Conservation (phyloP, 2,113 vertebrate species). For the Microtus oregoni region DNA sequence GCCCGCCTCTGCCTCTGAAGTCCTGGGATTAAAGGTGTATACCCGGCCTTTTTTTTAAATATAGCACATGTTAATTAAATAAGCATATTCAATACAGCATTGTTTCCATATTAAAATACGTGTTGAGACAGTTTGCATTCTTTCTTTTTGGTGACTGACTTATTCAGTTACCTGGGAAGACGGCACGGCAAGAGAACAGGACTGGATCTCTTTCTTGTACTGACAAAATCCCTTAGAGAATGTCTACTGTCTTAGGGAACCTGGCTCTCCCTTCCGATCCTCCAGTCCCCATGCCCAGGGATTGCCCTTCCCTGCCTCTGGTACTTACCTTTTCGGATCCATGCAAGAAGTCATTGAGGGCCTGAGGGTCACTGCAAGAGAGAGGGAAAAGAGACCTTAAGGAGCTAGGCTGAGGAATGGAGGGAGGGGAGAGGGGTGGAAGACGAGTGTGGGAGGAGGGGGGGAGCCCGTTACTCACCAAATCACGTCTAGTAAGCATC, state of each 20-base stretch:
- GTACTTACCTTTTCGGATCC: slow-evolving; percentile 87
- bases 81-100: neutral
- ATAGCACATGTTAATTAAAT: neutral
- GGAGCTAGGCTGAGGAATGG: neutral
- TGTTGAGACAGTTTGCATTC: neutral
- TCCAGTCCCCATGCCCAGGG: neutral
- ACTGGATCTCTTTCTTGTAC: no score
- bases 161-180: neutral
- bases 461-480: slow-evolving; percentile 89
- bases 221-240: neutral
- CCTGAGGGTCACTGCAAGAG: slow-evolving; percentile 86
- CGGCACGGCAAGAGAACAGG: neutral
- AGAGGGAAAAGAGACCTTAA: slow-evolving; percentile 61
- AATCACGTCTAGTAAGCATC: slow-evolving; percentile 99
- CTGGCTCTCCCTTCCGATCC: neutral
- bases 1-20: neutral
- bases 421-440: accelerated
- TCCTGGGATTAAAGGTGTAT: neutral
- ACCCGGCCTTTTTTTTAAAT: neutral
- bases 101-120: neutral
- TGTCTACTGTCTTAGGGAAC: neutral
- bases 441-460: neutral
- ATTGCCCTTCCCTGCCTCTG: no score
- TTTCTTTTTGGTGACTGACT: neutral
- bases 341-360: slow-evolving; percentile 88